A percentile compares a stretch with the other conserved stretches of the same genome.
phyloP scores from a whole-genome alignment of 2,797 vertebrate species.

The Valencia hispanica region DNA sequence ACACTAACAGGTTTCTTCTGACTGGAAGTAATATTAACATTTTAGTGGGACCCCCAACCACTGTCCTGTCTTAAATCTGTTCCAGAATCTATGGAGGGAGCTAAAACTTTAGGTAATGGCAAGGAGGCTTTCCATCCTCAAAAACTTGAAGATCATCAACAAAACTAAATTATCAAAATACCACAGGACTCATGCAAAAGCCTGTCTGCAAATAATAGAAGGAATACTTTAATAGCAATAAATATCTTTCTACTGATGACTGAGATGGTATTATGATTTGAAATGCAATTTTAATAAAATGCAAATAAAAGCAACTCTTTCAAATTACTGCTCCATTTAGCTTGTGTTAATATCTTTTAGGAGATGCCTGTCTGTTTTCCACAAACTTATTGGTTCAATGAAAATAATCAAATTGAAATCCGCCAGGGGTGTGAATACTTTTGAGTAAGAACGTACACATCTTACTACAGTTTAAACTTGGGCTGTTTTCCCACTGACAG shows the following conservation, averaged over 20 bases:
- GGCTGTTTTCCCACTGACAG: background rate
- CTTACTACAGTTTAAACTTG: background rate
- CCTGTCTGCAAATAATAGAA: background rate
- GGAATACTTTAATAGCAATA: background rate
- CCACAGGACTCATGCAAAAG: background rate
- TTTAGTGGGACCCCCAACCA: background rate
- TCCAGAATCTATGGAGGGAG: background rate
- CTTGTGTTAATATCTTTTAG: background rate
- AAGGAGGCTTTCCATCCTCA: background rate
- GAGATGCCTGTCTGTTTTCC: background rate
- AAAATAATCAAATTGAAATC: no score
- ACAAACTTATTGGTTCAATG: background rate
- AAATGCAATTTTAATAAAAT: background rate
- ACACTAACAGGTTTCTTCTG: background rate
- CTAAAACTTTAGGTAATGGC: background rate
- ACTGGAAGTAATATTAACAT: background rate
- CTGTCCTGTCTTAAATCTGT: background rate
- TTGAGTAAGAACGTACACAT: background rate
- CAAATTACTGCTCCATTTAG: background rate
- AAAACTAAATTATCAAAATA: background rate
- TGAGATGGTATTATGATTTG: background rate
- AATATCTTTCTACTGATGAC: background rate
- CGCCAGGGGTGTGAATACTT: no score
- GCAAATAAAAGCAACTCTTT: background rate
- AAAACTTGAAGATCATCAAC: background rate